Evolutionary conservation across 2,113 vertebrate species (phyloP).

Genomic region (Pygoscelis antarcticus): DNA sequence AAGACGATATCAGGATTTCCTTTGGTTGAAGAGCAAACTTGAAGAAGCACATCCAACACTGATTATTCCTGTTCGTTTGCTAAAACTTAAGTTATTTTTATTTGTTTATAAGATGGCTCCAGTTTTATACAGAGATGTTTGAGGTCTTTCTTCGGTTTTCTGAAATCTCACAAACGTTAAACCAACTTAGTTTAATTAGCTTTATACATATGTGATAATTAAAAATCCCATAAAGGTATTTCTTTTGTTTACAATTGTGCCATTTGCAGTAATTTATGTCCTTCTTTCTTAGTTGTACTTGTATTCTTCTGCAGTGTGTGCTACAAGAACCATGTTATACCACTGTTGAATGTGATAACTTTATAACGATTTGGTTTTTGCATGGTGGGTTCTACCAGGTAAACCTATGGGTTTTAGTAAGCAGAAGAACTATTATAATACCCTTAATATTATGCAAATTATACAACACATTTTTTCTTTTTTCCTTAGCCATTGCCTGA

Average conservation of each 20-base stretch:
- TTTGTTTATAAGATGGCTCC: not conserved
- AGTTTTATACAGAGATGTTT: not conserved
- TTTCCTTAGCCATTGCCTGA: constrained; percentile 89
- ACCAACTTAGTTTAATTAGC: not conserved
- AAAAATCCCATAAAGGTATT: not conserved
- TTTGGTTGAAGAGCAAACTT: constrained; percentile 90
- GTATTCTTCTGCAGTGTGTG: not conserved
- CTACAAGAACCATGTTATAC: not conserved
- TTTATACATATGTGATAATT: not conserved
- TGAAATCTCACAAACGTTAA: not conserved
- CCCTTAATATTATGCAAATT: not conserved
- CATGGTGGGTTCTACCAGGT: not conserved
- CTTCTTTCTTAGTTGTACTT: not conserved
- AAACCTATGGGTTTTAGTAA: not conserved
- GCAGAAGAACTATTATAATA: not conserved
- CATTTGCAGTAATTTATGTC: not conserved
- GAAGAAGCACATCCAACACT: constrained; percentile 91
- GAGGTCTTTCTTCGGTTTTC: not conserved
- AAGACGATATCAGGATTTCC: constrained; percentile 95
- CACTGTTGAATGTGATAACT: not conserved
- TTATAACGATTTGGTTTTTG: not conserved
- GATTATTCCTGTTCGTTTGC: constrained; percentile 88
- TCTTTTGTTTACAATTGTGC: not conserved
- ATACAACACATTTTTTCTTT: not conserved
- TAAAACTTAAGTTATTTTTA: not conserved